A percentile compares a stretch with the other conserved stretches of the same genome.
These are phyloP conservation scores for Machimus rusticus DNA, from an alignment of 2,888 invertebrate species.

Conservation along the genomic window DNA sequence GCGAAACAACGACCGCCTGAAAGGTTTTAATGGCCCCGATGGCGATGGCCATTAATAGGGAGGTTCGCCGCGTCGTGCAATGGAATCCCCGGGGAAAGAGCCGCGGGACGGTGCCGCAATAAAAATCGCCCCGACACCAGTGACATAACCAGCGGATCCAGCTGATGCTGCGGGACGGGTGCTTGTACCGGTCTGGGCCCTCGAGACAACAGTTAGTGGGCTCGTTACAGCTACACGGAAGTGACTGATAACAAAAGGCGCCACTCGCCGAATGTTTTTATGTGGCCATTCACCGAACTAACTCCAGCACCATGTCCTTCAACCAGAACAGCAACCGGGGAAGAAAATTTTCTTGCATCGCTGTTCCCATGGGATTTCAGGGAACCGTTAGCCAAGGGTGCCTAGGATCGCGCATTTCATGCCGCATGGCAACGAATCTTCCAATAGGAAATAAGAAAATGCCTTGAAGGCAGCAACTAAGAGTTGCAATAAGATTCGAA, in stretches of 20 bases:
- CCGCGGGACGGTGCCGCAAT: background rate
- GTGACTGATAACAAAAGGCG: constrained; percentile 37
- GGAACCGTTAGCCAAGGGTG: background rate
- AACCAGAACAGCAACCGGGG: constrained; percentile 39
- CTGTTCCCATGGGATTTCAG: background rate
- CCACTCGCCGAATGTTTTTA: constrained; percentile 43
- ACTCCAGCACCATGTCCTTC: constrained; percentile 42
- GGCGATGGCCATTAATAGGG: constrained; percentile 1
- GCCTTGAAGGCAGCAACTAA: background rate
- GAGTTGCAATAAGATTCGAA: background rate
- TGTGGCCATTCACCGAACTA: constrained; percentile 47
- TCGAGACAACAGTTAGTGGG: background rate
- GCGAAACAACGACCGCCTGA: background rate
- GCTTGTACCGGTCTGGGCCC: background rate
- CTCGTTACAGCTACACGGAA: background rate
- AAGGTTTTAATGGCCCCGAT: constrained; percentile 1
- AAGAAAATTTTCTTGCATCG: background rate
- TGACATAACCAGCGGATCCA: constrained; percentile 7
- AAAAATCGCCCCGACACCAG: constrained; percentile 11
- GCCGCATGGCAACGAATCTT: background rate
- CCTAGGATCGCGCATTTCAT: background rate
- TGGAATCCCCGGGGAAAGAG: background rate
- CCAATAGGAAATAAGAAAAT: background rate
- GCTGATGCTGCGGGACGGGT: background rate
- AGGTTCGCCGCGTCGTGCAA: background rate